A percentile compares a stretch with the other conserved stretches of the same genome.
phyloP scores from a whole-genome alignment of 2,888 invertebrate species.

The Bruchidius siliquastri region DNA sequence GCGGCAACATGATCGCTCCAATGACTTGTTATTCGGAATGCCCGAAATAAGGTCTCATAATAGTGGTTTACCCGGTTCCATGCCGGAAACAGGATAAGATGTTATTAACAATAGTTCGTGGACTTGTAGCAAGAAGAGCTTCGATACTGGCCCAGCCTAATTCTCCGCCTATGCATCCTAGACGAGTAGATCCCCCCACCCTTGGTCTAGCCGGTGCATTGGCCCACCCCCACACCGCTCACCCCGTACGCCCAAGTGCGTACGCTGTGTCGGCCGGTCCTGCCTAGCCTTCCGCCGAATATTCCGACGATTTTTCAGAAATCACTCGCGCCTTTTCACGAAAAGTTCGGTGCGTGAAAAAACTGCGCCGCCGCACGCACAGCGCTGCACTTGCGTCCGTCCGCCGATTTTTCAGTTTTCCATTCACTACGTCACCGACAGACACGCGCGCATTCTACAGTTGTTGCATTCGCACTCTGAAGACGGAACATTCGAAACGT shows the following conservation, averaged over 20 bases:
- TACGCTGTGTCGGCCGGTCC: not conserved
- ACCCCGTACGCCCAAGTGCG: not conserved
- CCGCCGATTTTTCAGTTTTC: not conserved
- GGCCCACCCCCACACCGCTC: not conserved
- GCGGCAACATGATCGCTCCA: too few relatives aligned
- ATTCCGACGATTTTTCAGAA: slow-evolving; percentile 39
- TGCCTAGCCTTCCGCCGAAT: not conserved
- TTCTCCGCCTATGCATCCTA: not conserved
- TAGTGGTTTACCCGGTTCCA: too few relatives aligned
- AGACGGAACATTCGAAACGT: not conserved
- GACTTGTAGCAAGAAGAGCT: too few relatives aligned
- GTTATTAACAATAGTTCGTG: too few relatives aligned
- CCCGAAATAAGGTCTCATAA: too few relatives aligned
- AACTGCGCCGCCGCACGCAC: slow-evolving; percentile 31
- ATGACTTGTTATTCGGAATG: too few relatives aligned
- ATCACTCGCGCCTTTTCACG: slow-evolving; percentile 46
- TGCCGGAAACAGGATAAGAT: too few relatives aligned
- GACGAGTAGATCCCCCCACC: not conserved
- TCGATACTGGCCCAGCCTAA: not conserved
- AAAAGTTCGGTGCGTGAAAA: slow-evolving; percentile 43
- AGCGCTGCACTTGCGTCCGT: not conserved
- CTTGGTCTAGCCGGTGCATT: not conserved
- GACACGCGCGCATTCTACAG: not conserved
- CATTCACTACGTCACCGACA: not conserved
- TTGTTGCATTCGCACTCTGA: not conserved